phyloP scores from a whole-genome alignment of 37 sponge, comb jelly and placozoan species.

The Ephydatia muelleri region DNA sequence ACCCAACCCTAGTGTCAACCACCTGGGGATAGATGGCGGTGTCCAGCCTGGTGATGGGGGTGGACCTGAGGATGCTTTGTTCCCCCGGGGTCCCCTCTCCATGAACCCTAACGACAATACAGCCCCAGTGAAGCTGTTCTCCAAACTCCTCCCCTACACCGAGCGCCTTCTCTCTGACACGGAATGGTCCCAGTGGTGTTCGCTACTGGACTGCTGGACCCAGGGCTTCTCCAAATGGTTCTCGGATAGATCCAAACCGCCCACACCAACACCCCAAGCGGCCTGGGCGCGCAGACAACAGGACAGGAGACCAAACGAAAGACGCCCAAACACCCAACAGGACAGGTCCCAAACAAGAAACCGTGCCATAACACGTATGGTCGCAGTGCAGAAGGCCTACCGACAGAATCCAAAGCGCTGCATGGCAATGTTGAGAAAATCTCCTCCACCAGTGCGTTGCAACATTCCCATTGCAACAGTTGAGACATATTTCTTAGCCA shows the following conservation, averaged over 20 bases:
- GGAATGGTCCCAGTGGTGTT: conserved; percentile 1
- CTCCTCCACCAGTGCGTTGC: not conserved
- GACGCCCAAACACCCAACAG: conserved; percentile 1
- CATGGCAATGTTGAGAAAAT: not conserved
- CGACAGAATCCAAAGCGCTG: conserved; percentile 1
- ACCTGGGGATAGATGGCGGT: conserved; percentile 1
- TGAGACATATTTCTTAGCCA: conserved; percentile 1
- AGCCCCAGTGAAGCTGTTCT: conserved; percentile 1
- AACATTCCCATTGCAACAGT: not conserved
- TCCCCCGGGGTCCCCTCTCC: conserved; percentile 1
- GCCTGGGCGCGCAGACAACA: conserved; percentile 1
- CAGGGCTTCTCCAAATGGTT: conserved; percentile 1
- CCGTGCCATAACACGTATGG: conserved; percentile 1
- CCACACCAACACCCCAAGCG: conserved; percentile 1
- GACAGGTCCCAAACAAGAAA: conserved; percentile 1
- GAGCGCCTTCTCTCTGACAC: conserved; percentile 1
- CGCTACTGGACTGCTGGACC: conserved; percentile 1
- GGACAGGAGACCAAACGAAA: conserved; percentile 1
- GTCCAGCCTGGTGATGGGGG: not conserved
- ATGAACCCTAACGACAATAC: conserved; percentile 1
- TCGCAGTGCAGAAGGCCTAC: conserved; percentile 1
- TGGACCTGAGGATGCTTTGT: conserved; percentile 1
- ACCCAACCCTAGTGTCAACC: conserved; percentile 1
- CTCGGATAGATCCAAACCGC: conserved; percentile 1
- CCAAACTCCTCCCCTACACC: conserved; percentile 1